A percentile compares a stretch with the other conserved stretches of the same genome.
Evolutionary conservation across 1,140 invertebrate genomes (phyloP).

Genomic region (Drosophila subobscura): DNA sequence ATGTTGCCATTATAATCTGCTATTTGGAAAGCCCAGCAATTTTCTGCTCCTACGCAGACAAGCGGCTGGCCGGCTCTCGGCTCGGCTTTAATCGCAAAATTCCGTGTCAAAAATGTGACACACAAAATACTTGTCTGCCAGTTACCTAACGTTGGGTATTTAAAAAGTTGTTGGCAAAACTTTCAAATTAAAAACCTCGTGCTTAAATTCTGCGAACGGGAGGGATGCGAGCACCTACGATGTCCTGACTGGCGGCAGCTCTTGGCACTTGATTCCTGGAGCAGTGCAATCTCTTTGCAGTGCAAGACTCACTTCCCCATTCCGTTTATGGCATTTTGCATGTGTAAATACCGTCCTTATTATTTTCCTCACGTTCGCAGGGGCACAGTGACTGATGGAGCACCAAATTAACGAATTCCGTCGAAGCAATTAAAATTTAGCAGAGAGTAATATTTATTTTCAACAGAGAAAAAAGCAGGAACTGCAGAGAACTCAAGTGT

Average conservation of each 20-base stretch:
- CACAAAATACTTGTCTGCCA: constrained; percentile 45
- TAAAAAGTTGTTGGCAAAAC: constrained; percentile 74
- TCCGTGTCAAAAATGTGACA: constrained; percentile 50
- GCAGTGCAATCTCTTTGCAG: constrained; percentile 17
- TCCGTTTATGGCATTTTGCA: constrained; percentile 61
- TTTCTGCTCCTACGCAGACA: not conserved
- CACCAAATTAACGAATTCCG: constrained; percentile 54
- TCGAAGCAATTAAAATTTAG: constrained; percentile 43
- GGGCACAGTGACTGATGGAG: constrained; percentile 21
- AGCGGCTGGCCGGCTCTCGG: too few species aligned
- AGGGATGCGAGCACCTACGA: not conserved
- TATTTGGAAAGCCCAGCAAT: not conserved
- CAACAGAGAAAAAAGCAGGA: not conserved
- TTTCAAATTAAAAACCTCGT: constrained; percentile 67
- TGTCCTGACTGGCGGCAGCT: constrained; percentile 2
- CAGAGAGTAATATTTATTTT: constrained; percentile 27
- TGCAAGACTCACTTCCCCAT: too few species aligned
- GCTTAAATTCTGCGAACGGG: constrained; percentile 56
- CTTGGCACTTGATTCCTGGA: constrained; percentile 24
- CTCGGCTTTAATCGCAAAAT: constrained; percentile 6
- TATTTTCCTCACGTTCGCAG: constrained; percentile 18
- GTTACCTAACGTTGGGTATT: constrained; percentile 56
- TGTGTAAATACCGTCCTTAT: constrained; percentile 42
- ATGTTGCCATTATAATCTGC: not conserved
- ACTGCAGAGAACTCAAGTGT: too few species aligned